Base-by-base conservation (phyloP, 2,797 vertebrate genomes). In the Ibycter americanus region DNA sequence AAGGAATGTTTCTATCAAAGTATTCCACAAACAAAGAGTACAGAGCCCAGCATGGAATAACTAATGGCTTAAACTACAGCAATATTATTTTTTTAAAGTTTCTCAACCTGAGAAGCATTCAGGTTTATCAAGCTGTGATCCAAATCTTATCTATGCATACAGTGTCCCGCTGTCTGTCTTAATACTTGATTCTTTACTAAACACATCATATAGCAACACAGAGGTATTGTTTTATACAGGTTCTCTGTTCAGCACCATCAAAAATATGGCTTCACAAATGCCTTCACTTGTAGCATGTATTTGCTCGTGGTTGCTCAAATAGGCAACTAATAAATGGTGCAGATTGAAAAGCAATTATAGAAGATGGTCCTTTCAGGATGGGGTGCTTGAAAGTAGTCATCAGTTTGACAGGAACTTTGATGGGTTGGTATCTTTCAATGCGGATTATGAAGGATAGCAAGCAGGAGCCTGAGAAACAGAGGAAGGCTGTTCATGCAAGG, bases 31-130 rank as follows among this genome's bases (percentile, higher is more conserved):
- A 51, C 23, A 94, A 92, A 85, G 67, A 82, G 34, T 40, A 40
- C 58, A 78, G 67, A 87, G 67, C 92, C 51, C 80, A 93, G 89
- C 92, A 92, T 68, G 89, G 49, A 95, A 89, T 80, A 80, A 72
- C 66, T 82, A 91, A 92, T 54, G n/a, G 36, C n/a, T 66, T 84
- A 91, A 89, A 74, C 40, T 59, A 58, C 23, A 90, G 29, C 36
- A 93, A 19, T 7, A 31, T 40, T 44, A 16, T 61, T 34, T 68
- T 84, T 86, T 79, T 3, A 3, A 44, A 70, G 38, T 79, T 94
- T 77, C 71, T 87, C 56, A 94, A 73, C 47, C 46, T 22, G 13
- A 76, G 65, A 70, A 90, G 17, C 46, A 51, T 58, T 81, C 63
- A 77, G n/a, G 38, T 67, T 90, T 93, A 74, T 81, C 81, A 70